Evolutionary conservation across 2,797 vertebrate genomes (phyloP).

Genomic region (Balearica regulorum): DNA sequence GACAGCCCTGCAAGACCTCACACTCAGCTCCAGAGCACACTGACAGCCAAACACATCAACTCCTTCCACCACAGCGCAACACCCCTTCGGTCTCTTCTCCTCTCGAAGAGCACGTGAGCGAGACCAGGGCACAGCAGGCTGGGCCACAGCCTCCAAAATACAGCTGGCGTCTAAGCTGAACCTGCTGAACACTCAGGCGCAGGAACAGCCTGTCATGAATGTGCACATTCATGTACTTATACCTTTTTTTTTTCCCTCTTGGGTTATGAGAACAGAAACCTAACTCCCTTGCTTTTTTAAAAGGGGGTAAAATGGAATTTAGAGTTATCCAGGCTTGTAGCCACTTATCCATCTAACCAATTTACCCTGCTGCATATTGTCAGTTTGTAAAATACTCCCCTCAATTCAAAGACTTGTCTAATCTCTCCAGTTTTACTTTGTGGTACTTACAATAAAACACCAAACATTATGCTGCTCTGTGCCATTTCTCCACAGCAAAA

Average conservation of each 20-base stretch:
- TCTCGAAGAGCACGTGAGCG: rapidly evolving
- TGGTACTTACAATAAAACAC: background rate
- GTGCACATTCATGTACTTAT: background rate
- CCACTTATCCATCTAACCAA: background rate
- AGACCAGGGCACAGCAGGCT: background rate
- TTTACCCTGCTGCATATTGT: background rate
- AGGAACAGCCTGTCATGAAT: background rate
- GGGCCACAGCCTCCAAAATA: background rate
- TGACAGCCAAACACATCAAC: background rate
- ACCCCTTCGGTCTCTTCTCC: background rate
- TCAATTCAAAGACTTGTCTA: background rate
- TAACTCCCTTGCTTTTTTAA: background rate
- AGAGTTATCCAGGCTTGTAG: background rate
- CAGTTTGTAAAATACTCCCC: background rate
- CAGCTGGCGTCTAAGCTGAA: background rate
- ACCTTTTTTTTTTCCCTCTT: background rate
- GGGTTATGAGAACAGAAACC: background rate
- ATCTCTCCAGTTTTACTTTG: background rate
- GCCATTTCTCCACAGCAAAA: background rate
- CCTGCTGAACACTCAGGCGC: background rate
- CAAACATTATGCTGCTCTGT: background rate
- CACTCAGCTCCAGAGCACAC: rapidly evolving
- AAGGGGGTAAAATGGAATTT: background rate
- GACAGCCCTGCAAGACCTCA: background rate
- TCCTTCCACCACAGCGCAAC: background rate